A percentile compares a stretch with the other conserved stretches of the same genome.
phyloP scores from a whole-genome alignment of 1,140 invertebrate species.

The Ostrea denselamellosa region DNA sequence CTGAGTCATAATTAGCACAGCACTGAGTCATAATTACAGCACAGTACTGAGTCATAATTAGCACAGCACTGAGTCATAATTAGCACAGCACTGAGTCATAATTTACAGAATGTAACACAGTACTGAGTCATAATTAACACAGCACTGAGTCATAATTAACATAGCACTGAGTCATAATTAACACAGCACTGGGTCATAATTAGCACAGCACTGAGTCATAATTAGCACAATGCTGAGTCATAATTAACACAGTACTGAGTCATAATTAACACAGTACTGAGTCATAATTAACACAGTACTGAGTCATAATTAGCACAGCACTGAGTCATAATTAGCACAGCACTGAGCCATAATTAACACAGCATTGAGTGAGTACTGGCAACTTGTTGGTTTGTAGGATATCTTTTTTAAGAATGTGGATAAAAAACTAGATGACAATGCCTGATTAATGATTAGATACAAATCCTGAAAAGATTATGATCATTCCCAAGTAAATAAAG shows the following conservation, averaged over 20 bases:
- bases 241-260: slow-evolving; percentile 61
- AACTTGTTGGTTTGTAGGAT: too few relatives aligned
- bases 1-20: slow-evolving; percentile 54
- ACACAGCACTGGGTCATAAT: slow-evolving; percentile 4
- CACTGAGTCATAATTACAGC: too few relatives aligned
- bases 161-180: slow-evolving; percentile 56
- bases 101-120: too few relatives aligned
- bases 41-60: slow-evolving; percentile 61
- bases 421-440: too few relatives aligned
- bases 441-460: too few relatives aligned
- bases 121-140: slow-evolving; percentile 52
- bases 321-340: slow-evolving; percentile 54
- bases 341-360: slow-evolving; percentile 56
- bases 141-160: slow-evolving; percentile 56
- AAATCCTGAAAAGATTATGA: too few relatives aligned
- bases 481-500: too few relatives aligned
- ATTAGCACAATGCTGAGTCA: slow-evolving; percentile 18
- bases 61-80: slow-evolving; percentile 56
- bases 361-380: too few relatives aligned
- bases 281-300: too few relatives aligned
- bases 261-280: background rate
- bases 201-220: slow-evolving; percentile 56
- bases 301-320: slow-evolving; percentile 34
- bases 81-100: too few relatives aligned
- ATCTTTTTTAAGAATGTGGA: too few relatives aligned